These are phyloP conservation scores for Amphiprion ocellaris DNA, from an alignment of 2,113 vertebrate genomes.

Conservation along the genomic window DNA sequence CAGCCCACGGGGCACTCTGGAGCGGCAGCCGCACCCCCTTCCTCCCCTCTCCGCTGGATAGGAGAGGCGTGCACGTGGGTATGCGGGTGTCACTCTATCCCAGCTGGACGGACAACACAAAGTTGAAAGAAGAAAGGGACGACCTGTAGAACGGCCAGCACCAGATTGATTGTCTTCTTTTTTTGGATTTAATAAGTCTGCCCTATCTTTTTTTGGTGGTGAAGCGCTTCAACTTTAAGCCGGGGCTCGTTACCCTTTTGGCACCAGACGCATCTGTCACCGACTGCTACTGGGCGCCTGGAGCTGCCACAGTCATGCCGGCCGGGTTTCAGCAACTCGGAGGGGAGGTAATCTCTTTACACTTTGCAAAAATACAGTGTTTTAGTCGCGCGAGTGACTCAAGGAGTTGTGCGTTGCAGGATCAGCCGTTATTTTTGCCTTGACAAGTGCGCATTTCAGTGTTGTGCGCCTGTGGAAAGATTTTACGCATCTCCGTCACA, in stretches of 20 bases:
- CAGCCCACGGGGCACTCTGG: slow-evolving; percentile 22
- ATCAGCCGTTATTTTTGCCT: not conserved
- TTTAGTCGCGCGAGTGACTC: not conserved
- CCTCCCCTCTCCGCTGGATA: not conserved
- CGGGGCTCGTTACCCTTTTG: slow-evolving; percentile 38
- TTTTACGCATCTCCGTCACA: slow-evolving; percentile 45
- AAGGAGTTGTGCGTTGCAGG: too few species aligned
- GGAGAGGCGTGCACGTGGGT: slow-evolving; percentile 55
- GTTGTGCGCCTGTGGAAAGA: not conserved
- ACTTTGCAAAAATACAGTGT: not conserved
- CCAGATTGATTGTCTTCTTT: not conserved
- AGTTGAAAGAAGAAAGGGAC: slow-evolving; percentile 55
- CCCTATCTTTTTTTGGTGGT: not conserved
- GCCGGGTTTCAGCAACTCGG: slow-evolving; percentile 86
- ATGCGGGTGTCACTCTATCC: slow-evolving; percentile 58
- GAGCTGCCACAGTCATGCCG: slow-evolving; percentile 79
- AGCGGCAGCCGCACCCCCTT: not conserved
- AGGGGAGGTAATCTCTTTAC: slow-evolving; percentile 77
- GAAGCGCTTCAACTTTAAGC: not conserved
- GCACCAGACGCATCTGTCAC: slow-evolving; percentile 62
- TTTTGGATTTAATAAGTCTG: slow-evolving; percentile 31
- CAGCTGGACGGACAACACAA: slow-evolving; percentile 58
- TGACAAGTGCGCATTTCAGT: not conserved
- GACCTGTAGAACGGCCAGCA: slow-evolving; percentile 9
- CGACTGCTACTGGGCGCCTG: slow-evolving; percentile 40